Base-by-base conservation (phyloP, 2,113 vertebrate genomes). In the Bubo bubo region DNA sequence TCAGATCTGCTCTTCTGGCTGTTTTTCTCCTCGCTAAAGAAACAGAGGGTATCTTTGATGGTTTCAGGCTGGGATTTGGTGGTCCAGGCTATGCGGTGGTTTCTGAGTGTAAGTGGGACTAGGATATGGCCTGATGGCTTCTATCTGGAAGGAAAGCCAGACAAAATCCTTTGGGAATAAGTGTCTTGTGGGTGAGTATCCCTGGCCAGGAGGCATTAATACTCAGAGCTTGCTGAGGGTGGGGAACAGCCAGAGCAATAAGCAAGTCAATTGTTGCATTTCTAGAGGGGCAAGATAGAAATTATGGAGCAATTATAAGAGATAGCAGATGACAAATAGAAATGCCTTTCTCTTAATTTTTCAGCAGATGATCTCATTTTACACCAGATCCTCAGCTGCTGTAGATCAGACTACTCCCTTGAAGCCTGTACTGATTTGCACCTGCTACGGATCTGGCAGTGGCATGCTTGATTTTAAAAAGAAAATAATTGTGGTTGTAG, bases 401-500 rank as follows among this genome's bases (percentile, higher is more conserved):
- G 27, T 72, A 89, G 66, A 85, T 94, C 95, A 87, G 66, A 60
- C 53, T 86, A 13, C 35, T 96, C 83, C 93, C 93, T 60, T 62
- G 86, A 95, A 97, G 83, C 66, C 76, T 86, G 50, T 81, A 85
- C 72, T 96, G 91, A 93, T 96, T 92, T 95, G 94, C 94, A 95
- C 93, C 95, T 90, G 89, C 96, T 96, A 43, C 4, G 5, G 86
- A 93, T 93, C 80, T 95, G 90, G 87, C 82, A 94, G 52, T 63
- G 73, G 68, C 76, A 92, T 55, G 88, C 93, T 91, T 60, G 76
- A 85, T 93, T 97, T 93, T 59, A 90, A 60, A 88, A 90, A 79
- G 89, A 95, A 86, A 92, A 95, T 94, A 96, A 96, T 97, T 96
- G 88, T n/a, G 88, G 52, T 88, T 96, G 90, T 90, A 94, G 91